phyloP scores from a whole-genome alignment of 1,140 invertebrate species.

The Hycleus cichorii region DNA sequence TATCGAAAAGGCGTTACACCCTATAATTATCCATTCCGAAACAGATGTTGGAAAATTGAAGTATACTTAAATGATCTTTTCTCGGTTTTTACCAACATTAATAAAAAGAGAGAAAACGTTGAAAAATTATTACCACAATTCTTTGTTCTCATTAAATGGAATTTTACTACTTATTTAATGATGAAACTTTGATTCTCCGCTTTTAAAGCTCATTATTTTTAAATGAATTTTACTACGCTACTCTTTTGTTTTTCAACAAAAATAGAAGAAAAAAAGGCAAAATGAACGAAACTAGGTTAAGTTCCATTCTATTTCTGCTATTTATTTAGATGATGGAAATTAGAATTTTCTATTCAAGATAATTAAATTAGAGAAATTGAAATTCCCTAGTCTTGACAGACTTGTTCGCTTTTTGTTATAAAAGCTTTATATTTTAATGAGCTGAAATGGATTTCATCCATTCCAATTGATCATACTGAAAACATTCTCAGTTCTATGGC shows the following conservation, averaged over 20 bases:
- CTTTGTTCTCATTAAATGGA: neutral
- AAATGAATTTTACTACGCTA: neutral
- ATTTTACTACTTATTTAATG: neutral
- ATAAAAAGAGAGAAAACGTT: neutral
- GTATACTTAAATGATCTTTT: slow-evolving; percentile 1
- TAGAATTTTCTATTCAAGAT: slow-evolving; percentile 12
- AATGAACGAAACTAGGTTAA: neutral
- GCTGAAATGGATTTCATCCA: slow-evolving; percentile 13
- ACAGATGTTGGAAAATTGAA: slow-evolving; percentile 8
- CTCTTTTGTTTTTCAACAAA: neutral
- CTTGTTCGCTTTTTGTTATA: slow-evolving; percentile 8
- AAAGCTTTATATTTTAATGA: slow-evolving; percentile 12
- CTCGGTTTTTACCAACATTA: neutral
- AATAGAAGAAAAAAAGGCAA: neutral
- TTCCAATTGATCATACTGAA: slow-evolving; percentile 4
- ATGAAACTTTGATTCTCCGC: neutral
- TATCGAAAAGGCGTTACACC: neutral
- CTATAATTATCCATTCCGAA: slow-evolving; percentile 11
- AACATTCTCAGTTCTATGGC: too few relatives aligned
- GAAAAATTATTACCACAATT: neutral
- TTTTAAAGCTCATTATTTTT: slow-evolving; percentile 5
- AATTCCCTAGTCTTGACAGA: neutral
- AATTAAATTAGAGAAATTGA: slow-evolving; percentile 12
- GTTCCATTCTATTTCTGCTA: neutral
- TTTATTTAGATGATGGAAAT: slow-evolving; percentile 10